Conservation (phyloP, 2,888 invertebrate genomes). For the Galerucella nymphaeae region DNA sequence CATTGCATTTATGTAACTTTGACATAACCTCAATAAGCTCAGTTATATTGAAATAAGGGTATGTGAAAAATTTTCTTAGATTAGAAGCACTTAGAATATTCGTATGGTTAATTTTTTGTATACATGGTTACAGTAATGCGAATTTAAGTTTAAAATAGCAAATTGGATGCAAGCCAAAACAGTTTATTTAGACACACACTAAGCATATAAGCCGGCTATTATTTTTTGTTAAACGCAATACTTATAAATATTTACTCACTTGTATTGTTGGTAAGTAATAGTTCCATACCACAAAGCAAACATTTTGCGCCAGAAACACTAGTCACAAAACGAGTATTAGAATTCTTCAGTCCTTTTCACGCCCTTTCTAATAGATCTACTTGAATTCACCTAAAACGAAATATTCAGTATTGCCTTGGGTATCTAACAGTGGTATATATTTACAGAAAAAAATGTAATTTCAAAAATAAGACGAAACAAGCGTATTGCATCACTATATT, state of each 20-base stretch:
- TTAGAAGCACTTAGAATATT: neutral
- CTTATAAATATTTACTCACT: slow-evolving; percentile 56
- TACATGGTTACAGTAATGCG: neutral
- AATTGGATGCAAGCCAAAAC: slow-evolving; percentile 35
- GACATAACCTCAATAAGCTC: slow-evolving; percentile 20
- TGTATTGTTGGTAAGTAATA: slow-evolving; percentile 63
- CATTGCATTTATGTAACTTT: neutral
- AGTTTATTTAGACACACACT: slow-evolving; percentile 36
- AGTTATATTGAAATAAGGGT: slow-evolving; percentile 1
- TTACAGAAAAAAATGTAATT: slow-evolving; percentile 21
- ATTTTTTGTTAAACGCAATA: slow-evolving; percentile 29
- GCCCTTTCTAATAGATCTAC: neutral
- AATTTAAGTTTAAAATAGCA: slow-evolving; percentile 35
- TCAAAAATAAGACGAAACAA: slow-evolving; percentile 9
- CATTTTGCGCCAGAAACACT: slow-evolving; percentile 53
- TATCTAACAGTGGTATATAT: neutral
- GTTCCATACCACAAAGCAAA: slow-evolving; percentile 64
- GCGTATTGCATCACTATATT: slow-evolving; percentile 32
- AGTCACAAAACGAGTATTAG: neutral
- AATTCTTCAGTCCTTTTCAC: neutral
- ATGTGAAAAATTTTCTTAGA: no score
- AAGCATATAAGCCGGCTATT: slow-evolving; percentile 35
- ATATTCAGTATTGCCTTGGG: neutral
- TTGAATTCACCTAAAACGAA: slow-evolving; percentile 1
- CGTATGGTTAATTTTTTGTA: neutral